Evolutionary conservation across 1,140 invertebrate species (phyloP), one percentile per base, ranked within the genome.

Genomic region (Aphis craccivora): DNA sequence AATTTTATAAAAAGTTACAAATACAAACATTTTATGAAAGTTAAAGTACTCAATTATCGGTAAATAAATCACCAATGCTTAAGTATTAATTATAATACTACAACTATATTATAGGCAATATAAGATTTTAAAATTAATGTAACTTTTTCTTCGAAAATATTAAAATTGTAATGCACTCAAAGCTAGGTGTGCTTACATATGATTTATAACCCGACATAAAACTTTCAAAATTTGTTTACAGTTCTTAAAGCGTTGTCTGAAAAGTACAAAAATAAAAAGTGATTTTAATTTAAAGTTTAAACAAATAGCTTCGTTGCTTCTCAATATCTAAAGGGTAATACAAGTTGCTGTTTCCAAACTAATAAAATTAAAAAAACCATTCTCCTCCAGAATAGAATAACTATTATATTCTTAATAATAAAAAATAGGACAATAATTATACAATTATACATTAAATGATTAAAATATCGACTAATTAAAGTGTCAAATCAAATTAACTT

Each of bases 201-300:
- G 25, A 67, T 67, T 67, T n/a, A 30, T 76, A 76, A 67, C 30
- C 11, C 60, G 5, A 18, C 60, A 76, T 76, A 14, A 76, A 76
- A 76, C n/a, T 35, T 76, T 76, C 18, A 76, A n/a, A 76, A 76
- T 76, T 67, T 76, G 60, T 76, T 76, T 35, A 76, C n/a, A 18
- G 60, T 76, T n/a, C 60, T 35, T n/a, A 76, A 76, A 76, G 60
- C 30, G 60, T n/a, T 76, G 30, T 76, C 30, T 76, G 60, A 76
- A 76, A 76, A 76, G n/a, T 35, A n/a, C n/a, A 76, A 76, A 55
- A 67, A 51, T 51, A 51, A 76, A 76, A 76, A 76, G 60, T n/a
- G 60, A 76, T 76, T 76, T 76, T 14, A 76, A n/a, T 76, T 76
- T 76, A 76, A 76, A 76, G 60, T 76, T 76, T n/a, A 20, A 67